Conservation (phyloP, 2,113 vertebrate genomes). For the Oryctolagus cuniculus region DNA sequence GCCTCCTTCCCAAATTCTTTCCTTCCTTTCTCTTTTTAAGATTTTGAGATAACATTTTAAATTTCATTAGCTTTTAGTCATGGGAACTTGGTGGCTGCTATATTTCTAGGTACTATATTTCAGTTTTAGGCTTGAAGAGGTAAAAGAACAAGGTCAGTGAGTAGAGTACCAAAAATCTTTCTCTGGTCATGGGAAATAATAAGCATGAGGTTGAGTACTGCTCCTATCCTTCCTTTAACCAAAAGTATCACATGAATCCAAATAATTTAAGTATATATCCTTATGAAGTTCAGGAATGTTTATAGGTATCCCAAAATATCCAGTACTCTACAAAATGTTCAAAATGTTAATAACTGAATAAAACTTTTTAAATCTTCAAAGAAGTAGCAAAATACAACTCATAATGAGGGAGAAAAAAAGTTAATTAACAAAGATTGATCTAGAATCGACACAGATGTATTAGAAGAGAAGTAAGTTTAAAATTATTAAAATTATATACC, state of each 20-base stretch:
- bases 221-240: not conserved
- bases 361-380: not conserved
- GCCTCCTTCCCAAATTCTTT: no score
- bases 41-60: no score
- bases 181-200: not conserved
- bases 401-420: not conserved
- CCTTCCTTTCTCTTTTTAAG: no score
- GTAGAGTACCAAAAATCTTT: not conserved
- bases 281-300: not conserved
- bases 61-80: not conserved
- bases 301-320: not conserved
- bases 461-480: not conserved
- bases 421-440: not conserved
- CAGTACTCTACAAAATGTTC: not conserved
- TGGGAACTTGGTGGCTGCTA: not conserved
- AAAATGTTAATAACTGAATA: not conserved
- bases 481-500: not conserved
- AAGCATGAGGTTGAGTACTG: not conserved
- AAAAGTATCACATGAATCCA: conserved; percentile 5
- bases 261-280: not conserved
- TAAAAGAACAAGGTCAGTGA: not conserved
- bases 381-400: not conserved
- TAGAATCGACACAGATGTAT: not conserved
- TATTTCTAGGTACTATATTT: not conserved
- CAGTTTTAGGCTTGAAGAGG: not conserved